Conservation (phyloP, 1,140 invertebrate genomes). For the Pentalonia nigronervosa region DNA sequence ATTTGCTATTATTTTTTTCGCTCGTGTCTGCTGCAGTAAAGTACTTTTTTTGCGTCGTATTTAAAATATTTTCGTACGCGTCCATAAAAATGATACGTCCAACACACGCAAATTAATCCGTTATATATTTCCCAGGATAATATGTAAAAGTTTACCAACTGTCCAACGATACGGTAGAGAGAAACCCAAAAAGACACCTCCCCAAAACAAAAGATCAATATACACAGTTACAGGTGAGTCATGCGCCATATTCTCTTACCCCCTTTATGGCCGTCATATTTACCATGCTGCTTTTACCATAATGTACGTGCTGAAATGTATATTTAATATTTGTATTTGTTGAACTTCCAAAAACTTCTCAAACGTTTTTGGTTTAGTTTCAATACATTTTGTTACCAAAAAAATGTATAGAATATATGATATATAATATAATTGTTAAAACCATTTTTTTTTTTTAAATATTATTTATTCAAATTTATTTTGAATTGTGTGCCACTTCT, state of each 20-base stretch:
- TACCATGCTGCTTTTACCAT: background rate
- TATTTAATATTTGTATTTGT: background rate
- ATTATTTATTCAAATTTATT: background rate
- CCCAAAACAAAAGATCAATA: constrained; percentile 53
- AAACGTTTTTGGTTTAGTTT: no score
- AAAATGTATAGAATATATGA: no score
- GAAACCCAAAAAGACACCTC: constrained; percentile 34
- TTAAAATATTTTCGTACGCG: background rate
- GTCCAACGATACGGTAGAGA: background rate
- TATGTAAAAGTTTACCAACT: background rate
- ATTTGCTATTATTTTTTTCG: constrained; percentile 41
- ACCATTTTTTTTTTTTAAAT: background rate
- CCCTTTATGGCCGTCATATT: constrained; percentile 10
- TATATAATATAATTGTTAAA: background rate
- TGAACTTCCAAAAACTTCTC: background rate
- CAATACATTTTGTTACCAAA: no score
- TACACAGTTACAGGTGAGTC: constrained; percentile 46
- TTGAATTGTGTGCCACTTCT: background rate
- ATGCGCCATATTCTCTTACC: constrained; percentile 27
- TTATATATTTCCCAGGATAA: background rate
- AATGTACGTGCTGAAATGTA: background rate
- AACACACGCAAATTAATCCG: background rate
- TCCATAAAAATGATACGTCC: background rate
- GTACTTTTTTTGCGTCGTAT: background rate
- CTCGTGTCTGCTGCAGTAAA: background rate